phyloP scores from a whole-genome alignment of 2,888 invertebrate genomes.

The Phlogophora meticulosa region DNA sequence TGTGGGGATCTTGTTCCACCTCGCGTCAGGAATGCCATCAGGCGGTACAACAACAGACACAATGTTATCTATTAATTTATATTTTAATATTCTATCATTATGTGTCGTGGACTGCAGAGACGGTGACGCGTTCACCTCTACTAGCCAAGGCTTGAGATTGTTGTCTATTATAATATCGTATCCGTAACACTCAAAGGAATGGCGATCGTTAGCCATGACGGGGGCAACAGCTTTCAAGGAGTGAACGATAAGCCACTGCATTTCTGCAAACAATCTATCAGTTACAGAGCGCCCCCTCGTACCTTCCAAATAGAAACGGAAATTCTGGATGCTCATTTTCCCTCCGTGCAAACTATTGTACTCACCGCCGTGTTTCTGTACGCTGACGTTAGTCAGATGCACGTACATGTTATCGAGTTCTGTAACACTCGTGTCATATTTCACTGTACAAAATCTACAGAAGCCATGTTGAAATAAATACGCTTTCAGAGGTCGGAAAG shows the following conservation, averaged over 20 bases:
- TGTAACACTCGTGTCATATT: conserved; percentile 97
- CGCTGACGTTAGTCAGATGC: conserved; percentile 99
- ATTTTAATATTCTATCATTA: conserved; percentile 98
- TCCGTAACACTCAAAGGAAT: conserved; percentile 98
- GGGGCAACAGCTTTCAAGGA: conserved; percentile 98
- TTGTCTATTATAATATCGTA: conserved; percentile 99
- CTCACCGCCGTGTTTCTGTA: conserved; percentile 99
- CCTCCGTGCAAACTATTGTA: conserved; percentile 99
- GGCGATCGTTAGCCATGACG: conserved; percentile 98
- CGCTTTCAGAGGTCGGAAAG: conserved; percentile 97
- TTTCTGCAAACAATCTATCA: conserved; percentile 97
- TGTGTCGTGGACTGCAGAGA: conserved; percentile 98
- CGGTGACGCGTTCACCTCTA: conserved; percentile 98
- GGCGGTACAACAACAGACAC: conserved; percentile 97
- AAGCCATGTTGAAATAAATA: conserved; percentile 98
- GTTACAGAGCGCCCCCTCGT: conserved; percentile 97
- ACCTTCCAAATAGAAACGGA: conserved; percentile 97
- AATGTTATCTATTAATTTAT: conserved; percentile 98
- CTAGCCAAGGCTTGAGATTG: conserved; percentile 97
- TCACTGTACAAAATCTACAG: conserved; percentile 98
- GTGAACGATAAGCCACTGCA: conserved; percentile 97
- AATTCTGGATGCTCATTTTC: conserved; percentile 98
- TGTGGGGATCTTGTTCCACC: conserved; percentile 96
- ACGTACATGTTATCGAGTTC: conserved; percentile 98
- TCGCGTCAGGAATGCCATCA: conserved; percentile 96